Conservation (phyloP, 2,888 invertebrate species). For the Elegia similella region DNA sequence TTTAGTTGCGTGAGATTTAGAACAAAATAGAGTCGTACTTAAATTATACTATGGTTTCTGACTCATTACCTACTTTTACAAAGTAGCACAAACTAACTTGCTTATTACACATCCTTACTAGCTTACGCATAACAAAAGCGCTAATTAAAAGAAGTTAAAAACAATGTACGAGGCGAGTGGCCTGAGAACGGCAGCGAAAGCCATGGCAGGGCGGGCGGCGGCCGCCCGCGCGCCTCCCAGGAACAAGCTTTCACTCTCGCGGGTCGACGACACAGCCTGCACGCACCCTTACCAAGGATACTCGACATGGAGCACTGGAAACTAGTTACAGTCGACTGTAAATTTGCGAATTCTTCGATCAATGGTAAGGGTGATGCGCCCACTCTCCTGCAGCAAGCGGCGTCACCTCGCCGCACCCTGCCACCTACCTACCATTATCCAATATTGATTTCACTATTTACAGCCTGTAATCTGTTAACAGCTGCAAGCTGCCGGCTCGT, state of each 20-base stretch:
- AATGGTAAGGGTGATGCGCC: constrained; percentile 55
- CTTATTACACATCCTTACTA: neutral
- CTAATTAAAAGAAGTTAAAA: constrained; percentile 60
- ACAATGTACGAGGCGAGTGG: constrained; percentile 60
- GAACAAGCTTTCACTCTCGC: constrained; percentile 78
- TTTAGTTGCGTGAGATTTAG: too few species aligned
- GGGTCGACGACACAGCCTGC: constrained; percentile 75
- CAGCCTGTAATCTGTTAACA: constrained; percentile 67
- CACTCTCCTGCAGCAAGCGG: constrained; percentile 37
- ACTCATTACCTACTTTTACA: neutral
- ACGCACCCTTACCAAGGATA: constrained; percentile 61
- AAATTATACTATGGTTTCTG: neutral
- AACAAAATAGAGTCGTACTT: neutral
- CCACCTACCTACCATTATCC: constrained; percentile 66
- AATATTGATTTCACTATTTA: constrained; percentile 79
- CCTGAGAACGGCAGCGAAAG: constrained; percentile 78
- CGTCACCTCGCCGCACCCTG: constrained; percentile 49
- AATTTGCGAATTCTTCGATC: constrained; percentile 20
- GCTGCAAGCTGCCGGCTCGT: constrained; percentile 44
- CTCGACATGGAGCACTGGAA: constrained; percentile 39
- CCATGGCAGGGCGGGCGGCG: constrained; percentile 65
- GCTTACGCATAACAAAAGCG: constrained; percentile 27
- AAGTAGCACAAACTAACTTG: neutral
- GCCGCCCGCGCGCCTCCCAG: constrained; percentile 63
- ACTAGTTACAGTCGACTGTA: constrained; percentile 8